phyloP scores from a whole-genome alignment of 2,113 vertebrate species.

The Cottus gobio region DNA sequence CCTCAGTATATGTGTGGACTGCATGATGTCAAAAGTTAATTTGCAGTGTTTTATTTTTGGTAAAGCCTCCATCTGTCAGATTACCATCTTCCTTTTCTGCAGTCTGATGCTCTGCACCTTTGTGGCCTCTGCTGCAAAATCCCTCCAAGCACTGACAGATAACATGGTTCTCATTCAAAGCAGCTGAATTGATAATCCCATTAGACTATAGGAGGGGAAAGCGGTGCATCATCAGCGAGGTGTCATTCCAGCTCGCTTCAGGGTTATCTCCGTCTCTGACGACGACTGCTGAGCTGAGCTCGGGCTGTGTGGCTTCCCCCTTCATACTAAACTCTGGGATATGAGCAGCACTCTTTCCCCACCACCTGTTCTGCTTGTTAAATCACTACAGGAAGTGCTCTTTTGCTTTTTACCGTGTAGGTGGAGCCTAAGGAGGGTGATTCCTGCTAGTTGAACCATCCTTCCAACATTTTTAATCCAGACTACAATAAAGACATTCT shows the following conservation, averaged over 20 bases:
- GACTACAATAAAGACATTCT: background rate
- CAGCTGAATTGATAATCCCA: constrained; percentile 65
- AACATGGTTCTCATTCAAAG: constrained; percentile 70
- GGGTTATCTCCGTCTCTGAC: constrained; percentile 62
- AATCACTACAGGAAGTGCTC: constrained; percentile 35
- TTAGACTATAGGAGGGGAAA: constrained; percentile 60
- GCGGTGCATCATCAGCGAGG: constrained; percentile 55
- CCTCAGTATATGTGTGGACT: background rate
- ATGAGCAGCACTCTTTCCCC: constrained; percentile 38
- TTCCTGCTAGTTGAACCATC: constrained; percentile 17
- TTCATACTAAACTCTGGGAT: constrained; percentile 43
- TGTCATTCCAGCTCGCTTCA: constrained; percentile 48
- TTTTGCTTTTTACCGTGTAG: background rate
- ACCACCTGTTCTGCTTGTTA: constrained; percentile 36
- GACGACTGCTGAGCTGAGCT: constrained; percentile 52
- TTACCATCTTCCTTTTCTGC: constrained; percentile 18
- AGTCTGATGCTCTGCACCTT: constrained; percentile 20
- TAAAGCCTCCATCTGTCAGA: constrained; percentile 11
- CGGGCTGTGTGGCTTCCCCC: constrained; percentile 28
- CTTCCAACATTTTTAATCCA: constrained; percentile 21
- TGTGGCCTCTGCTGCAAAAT: constrained; percentile 49
- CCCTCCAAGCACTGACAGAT: constrained; percentile 46
- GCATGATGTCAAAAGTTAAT: background rate
- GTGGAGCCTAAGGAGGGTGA: background rate
- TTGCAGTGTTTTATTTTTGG: background rate